Base-by-base conservation (phyloP, 1,140 invertebrate genomes). In the Drosophila pallidifrons region DNA sequence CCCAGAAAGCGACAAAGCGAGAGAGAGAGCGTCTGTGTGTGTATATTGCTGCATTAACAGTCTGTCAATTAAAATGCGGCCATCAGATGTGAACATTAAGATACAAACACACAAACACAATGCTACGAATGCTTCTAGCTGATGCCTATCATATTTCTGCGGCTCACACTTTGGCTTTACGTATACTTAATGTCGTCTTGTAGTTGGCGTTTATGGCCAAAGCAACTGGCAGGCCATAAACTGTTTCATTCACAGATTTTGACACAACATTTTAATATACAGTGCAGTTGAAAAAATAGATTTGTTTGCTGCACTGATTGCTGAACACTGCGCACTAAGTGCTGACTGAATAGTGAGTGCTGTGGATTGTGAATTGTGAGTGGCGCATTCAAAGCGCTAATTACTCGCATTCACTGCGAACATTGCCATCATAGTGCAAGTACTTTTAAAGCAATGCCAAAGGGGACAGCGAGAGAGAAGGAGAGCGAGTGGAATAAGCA, bases 311-410 rank as follows among this genome's bases (percentile, higher is more conserved):
- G 30, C 7, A 0, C 30, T 32, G 30, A 32, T 5, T 32, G 30
- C 7, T 32, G 30, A 32, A 8, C 7, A 8, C 30, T 38, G 35
- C 1, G 15, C n/a, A 60, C 16, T 25, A 10, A 52, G n/a, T 11
- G 45, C 3, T 20, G 28, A 20, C 0, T 35, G 28, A 47, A 25
- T n/a, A 61, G 30, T 49, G 58, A 20, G 13, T 61, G 8, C 30
- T 11, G 5, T 46, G 58, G 38, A 20, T 61, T n/a, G 2, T 49
- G 59, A 47, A 47, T 47, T 15, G 28, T 47, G 58, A 60, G 54
- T 15, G 65, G 8, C n/a, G 16, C 20, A 67, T 16, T 67, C 43
- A 58, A 47, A 47, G 8, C 28, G 65, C 65, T 58, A 67, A 58
- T 49, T 58, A 20, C 54, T 16, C 52, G 65, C 16, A 55, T 25